These are phyloP conservation scores for Panagrolaimus sp. DNA, from an alignment of 1,140 invertebrate genomes.

Conservation along the genomic window DNA sequence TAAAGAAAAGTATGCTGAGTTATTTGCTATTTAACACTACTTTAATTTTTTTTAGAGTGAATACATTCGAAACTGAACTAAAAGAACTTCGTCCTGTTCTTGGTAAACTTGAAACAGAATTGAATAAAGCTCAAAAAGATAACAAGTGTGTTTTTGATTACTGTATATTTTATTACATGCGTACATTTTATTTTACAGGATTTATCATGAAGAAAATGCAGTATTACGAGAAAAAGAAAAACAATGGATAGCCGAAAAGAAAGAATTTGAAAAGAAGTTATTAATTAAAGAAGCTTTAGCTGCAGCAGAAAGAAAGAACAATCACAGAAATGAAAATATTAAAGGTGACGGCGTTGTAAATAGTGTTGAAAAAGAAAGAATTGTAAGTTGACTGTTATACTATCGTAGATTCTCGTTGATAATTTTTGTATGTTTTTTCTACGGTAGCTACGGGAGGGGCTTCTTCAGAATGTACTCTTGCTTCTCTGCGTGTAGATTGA, in stretches of 20 bases:
- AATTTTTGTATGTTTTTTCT: neutral
- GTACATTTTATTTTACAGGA: too few species aligned
- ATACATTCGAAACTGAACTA: slow-evolving; percentile 23
- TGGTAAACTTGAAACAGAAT: slow-evolving; percentile 20
- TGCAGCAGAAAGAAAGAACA: slow-evolving; percentile 17
- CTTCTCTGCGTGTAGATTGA: slow-evolving; percentile 6
- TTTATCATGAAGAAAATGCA: slow-evolving; percentile 2
- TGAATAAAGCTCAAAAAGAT: slow-evolving; percentile 14
- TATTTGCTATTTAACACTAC: neutral
- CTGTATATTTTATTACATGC: slow-evolving; percentile 8
- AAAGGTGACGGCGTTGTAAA: slow-evolving; percentile 1
- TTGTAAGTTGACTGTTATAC: neutral
- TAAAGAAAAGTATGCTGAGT: slow-evolving; percentile 24
- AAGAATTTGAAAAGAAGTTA: slow-evolving; percentile 1
- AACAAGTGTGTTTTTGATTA: slow-evolving; percentile 12
- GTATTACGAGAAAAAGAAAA: slow-evolving; percentile 21
- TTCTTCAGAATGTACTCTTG: neutral
- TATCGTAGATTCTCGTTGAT: slow-evolving; percentile 10
- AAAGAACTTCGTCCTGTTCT: slow-evolving; percentile 23
- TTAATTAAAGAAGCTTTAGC: slow-evolving; percentile 24
- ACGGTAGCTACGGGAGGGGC: slow-evolving; percentile 19
- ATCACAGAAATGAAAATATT: slow-evolving; percentile 19
- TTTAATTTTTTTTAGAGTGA: slow-evolving; percentile 15
- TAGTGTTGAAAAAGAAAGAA: neutral
- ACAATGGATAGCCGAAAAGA: slow-evolving; percentile 21